phyloP scores from a whole-genome alignment of 1,140 invertebrate genomes.

The Macrosteles quadrilineatus region DNA sequence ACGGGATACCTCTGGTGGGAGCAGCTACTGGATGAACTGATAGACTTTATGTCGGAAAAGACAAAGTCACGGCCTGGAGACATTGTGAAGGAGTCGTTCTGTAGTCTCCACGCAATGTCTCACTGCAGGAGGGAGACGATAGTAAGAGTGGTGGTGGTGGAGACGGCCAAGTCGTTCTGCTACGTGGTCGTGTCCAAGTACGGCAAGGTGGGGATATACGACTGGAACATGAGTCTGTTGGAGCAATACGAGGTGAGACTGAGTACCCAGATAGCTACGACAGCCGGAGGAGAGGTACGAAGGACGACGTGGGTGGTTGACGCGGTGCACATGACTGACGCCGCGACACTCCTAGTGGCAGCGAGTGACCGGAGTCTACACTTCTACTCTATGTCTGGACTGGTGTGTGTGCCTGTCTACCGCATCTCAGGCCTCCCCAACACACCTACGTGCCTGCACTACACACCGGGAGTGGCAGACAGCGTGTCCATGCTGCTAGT shows the following conservation, averaged over 20 bases:
- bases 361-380: constrained; percentile 56
- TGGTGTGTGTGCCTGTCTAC: constrained; percentile 54
- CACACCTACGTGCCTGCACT: constrained; percentile 34
- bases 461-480: constrained; percentile 8
- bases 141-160: constrained; percentile 56
- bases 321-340: constrained; percentile 55
- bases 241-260: constrained; percentile 51
- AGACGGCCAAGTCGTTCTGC: constrained; percentile 55
- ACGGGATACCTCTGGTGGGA: constrained; percentile 32
- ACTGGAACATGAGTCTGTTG: constrained; percentile 53
- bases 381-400: constrained; percentile 55
- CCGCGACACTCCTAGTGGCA: constrained; percentile 52
- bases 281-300: neutral
- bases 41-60: constrained; percentile 7
- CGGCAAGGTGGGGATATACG: constrained; percentile 56
- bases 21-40: constrained; percentile 33
- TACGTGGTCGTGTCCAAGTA: constrained; percentile 56
- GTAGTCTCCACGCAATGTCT: constrained; percentile 20
- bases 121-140: constrained; percentile 54
- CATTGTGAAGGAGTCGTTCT: constrained; percentile 3
- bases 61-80: neutral
- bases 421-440: constrained; percentile 51
- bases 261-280: neutral
- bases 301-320: constrained; percentile 57
- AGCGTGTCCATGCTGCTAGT: constrained; percentile 50